phyloP scores from a whole-genome alignment of 2,113 vertebrate species.

The Dissostichus mawsoni region DNA sequence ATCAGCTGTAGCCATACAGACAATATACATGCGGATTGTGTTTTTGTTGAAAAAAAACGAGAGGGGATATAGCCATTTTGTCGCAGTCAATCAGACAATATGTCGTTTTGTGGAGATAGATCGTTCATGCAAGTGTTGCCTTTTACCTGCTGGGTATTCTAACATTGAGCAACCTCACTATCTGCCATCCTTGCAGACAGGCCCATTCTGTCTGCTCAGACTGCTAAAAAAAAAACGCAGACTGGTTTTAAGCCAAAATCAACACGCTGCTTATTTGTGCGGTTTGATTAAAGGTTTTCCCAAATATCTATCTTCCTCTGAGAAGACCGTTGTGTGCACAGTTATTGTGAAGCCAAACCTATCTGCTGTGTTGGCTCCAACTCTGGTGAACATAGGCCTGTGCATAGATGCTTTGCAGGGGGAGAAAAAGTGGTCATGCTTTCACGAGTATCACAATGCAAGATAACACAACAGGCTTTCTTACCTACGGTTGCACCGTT shows the following conservation, averaged over 20 bases:
- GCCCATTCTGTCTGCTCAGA: slow-evolving; percentile 63
- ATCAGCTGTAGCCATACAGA: slow-evolving; percentile 32
- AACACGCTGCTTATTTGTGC: slow-evolving; percentile 27
- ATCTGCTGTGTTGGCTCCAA: slow-evolving; percentile 40
- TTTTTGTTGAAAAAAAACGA: background rate
- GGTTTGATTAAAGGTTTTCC: slow-evolving; percentile 27
- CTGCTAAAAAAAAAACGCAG: slow-evolving; percentile 27
- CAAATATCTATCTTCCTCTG: slow-evolving; percentile 19
- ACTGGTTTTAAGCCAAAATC: slow-evolving; percentile 43
- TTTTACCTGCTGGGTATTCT: slow-evolving; percentile 64
- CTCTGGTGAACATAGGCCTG: slow-evolving; percentile 66
- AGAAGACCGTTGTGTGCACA: slow-evolving; percentile 11
- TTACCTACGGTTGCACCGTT: slow-evolving; percentile 80
- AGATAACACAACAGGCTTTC: slow-evolving; percentile 63
- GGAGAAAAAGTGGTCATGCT: slow-evolving; percentile 55
- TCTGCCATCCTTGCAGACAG: slow-evolving; percentile 59
- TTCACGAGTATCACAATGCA: slow-evolving; percentile 62
- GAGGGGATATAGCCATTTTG: background rate
- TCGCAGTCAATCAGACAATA: slow-evolving; percentile 30
- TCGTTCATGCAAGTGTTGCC: slow-evolving; percentile 35
- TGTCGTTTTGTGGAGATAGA: slow-evolving; percentile 20
- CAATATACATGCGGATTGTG: background rate
- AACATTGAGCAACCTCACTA: slow-evolving; percentile 57
- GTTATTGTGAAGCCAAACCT: slow-evolving; percentile 6
- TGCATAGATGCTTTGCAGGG: slow-evolving; percentile 64